phyloP scores from a whole-genome alignment of 1,140 invertebrate genomes.

The Ceratina calcarata region DNA sequence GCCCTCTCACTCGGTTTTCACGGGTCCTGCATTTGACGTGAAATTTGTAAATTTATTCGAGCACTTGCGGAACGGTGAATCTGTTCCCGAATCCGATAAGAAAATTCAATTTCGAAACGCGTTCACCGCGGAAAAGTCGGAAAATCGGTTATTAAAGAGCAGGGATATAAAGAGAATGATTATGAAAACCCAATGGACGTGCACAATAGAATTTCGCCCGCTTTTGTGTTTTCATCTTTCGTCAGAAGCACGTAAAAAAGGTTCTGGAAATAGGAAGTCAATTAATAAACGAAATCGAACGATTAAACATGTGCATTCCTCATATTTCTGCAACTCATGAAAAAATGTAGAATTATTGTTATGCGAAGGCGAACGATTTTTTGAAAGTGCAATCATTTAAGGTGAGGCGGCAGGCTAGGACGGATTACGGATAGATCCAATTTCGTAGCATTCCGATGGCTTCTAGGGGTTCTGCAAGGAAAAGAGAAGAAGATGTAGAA shows the following conservation, averaged over 20 bases:
- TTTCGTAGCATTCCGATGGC: conserved; percentile 13
- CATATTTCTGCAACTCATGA: too few relatives aligned
- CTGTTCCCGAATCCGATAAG: background rate
- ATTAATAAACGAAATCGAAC: too few relatives aligned
- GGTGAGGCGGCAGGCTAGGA: too few relatives aligned
- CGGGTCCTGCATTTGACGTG: background rate
- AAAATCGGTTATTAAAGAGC: background rate
- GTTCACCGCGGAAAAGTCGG: background rate
- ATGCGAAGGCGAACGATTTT: background rate
- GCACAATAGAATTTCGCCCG: too few relatives aligned
- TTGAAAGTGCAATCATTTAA: background rate
- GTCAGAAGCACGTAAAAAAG: too few relatives aligned
- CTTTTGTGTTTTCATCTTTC: too few relatives aligned
- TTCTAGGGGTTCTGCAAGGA: conserved; percentile 1
- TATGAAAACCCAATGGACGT: background rate
- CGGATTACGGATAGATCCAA: conserved; percentile 31
- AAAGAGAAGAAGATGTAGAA: conserved; percentile 8
- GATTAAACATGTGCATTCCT: too few relatives aligned
- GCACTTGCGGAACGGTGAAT: background rate
- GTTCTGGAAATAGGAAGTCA: too few relatives aligned
- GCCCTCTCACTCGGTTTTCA: background rate
- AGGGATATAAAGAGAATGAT: background rate
- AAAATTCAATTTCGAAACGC: conserved; percentile 17
- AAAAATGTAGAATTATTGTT: background rate
- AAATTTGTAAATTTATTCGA: background rate